Evolutionary conservation across 2,888 invertebrate genomes (phyloP).

Genomic region (Epinotia bilunana): DNA sequence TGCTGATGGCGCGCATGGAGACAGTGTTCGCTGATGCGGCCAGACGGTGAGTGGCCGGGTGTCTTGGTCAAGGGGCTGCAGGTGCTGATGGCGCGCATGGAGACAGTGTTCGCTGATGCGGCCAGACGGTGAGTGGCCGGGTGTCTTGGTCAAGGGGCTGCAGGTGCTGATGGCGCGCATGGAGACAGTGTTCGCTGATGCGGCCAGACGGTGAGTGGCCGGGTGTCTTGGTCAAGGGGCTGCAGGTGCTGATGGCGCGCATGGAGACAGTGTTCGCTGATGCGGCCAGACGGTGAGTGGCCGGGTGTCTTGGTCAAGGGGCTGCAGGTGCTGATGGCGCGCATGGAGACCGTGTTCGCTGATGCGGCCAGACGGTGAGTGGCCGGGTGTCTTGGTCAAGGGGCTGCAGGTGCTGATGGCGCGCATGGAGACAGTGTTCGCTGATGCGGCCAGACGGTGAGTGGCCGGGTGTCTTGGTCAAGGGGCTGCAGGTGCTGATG

Average conservation of each 20-base stretch:
- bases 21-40: slow-evolving; percentile 87
- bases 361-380: slow-evolving; percentile 66
- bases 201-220: slow-evolving; percentile 57
- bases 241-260: slow-evolving; percentile 97
- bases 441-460: slow-evolving; percentile 68
- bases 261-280: slow-evolving; percentile 94
- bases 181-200: slow-evolving; percentile 91
- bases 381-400: slow-evolving; percentile 82
- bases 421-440: slow-evolving; percentile 95
- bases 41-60: slow-evolving; percentile 46
- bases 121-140: slow-evolving; percentile 54
- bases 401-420: slow-evolving; percentile 98
- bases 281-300: slow-evolving; percentile 60
- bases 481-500: slow-evolving; percentile 98
- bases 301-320: slow-evolving; percentile 88
- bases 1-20: slow-evolving; percentile 98
- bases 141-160: slow-evolving; percentile 91
- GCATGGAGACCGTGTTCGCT: slow-evolving; percentile 95
- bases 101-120: slow-evolving; percentile 89
- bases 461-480: slow-evolving; percentile 67
- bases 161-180: slow-evolving; percentile 98
- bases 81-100: slow-evolving; percentile 98
- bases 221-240: slow-evolving; percentile 89
- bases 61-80: slow-evolving; percentile 96
- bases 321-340: slow-evolving; percentile 97